Conservation (phyloP, 2,888 invertebrate species). For the Oligia latruncula region DNA sequence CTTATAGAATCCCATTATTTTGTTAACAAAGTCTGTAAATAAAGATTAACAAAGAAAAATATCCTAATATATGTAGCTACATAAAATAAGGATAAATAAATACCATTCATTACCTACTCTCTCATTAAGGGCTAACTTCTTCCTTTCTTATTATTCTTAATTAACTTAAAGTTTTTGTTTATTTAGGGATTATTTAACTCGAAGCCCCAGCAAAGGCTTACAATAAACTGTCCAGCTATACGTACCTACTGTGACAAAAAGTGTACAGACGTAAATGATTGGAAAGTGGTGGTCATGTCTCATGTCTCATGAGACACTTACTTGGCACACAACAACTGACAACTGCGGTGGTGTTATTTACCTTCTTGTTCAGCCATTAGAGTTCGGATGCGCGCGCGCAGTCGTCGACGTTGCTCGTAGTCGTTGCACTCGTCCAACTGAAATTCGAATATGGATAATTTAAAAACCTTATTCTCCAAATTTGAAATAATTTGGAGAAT, state of each 20-base stretch:
- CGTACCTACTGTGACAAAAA: constrained; percentile 1
- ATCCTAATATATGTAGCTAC: background rate
- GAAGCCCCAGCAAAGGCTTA: background rate
- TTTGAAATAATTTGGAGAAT: background rate
- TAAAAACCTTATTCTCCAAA: too few relatives aligned
- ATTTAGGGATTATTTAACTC: background rate
- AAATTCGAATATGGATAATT: constrained; percentile 63
- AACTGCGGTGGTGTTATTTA: constrained; percentile 75
- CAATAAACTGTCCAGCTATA: constrained; percentile 3
- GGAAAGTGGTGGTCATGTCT: background rate
- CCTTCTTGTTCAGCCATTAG: constrained; percentile 97
- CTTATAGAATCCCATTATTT: constrained; percentile 8
- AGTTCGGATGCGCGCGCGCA: constrained; percentile 94
- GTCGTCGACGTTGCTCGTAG: constrained; percentile 96
- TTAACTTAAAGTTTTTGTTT: background rate
- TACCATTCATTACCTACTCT: background rate
- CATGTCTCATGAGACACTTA: background rate
- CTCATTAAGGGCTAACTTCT: background rate
- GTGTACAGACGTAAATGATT: background rate
- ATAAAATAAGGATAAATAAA: too few relatives aligned
- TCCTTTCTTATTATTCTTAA: background rate
- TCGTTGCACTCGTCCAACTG: constrained; percentile 96
- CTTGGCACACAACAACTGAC: too few relatives aligned
- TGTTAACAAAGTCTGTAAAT: constrained; percentile 24
- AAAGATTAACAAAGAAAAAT: constrained; percentile 21